Evolutionary conservation across 2,113 vertebrate species (phyloP).

Genomic region (pig (Sus scrofa)): DNA sequence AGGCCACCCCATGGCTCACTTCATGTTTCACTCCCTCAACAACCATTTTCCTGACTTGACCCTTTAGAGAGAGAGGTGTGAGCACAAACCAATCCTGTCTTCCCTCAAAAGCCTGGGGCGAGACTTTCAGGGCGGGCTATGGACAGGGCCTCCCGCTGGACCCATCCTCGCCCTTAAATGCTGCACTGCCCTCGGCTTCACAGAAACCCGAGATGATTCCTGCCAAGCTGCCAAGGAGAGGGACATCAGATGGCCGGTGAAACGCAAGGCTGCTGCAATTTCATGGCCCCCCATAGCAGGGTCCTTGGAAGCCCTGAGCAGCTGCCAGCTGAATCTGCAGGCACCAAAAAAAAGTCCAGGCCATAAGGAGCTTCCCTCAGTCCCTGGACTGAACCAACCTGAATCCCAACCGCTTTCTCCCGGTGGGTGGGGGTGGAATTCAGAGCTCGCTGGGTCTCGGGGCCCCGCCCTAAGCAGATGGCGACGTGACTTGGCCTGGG

Average conservation of each 20-base stretch:
- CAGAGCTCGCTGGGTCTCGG: background rate
- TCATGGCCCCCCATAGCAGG: too few species aligned
- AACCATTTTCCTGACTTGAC: too few species aligned
- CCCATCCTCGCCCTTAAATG: fast-evolving
- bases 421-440: background rate
- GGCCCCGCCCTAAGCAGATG: fast-evolving
- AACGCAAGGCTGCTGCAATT: fast-evolving
- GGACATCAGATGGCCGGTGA: background rate
- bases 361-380: background rate
- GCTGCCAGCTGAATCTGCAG: fast-evolving
- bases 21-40: background rate
- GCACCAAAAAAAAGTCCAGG: fast-evolving
- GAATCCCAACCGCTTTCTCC: background rate
- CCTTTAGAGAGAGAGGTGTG: background rate
- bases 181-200: background rate
- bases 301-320: background rate
- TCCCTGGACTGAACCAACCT: background rate
- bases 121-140: too few species aligned
- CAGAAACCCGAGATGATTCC: background rate
- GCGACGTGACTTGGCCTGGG: fast-evolving
- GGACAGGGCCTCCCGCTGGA: background rate
- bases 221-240: background rate
- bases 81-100: fast-evolving
- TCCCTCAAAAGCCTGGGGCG: background rate
- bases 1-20: too few species aligned